Percentiles rank a stretch among this genome's conserved stretches.
These are phyloP conservation scores for Drepanosiphum platanoidis DNA, from an alignment of 2,888 invertebrate species.

Conservation along the genomic window DNA sequence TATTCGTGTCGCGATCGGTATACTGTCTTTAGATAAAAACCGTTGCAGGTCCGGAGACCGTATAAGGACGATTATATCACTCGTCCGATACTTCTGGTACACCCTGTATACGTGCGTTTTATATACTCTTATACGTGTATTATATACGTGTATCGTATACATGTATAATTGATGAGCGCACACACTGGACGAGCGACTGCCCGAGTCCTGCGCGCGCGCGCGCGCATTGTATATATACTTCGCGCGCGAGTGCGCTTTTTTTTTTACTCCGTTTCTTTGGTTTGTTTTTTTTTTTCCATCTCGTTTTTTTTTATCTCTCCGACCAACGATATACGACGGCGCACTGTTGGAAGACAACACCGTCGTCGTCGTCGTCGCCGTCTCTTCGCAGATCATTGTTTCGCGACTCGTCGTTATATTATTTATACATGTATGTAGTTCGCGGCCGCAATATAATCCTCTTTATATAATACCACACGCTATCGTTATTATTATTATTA, in stretches of 20 bases:
- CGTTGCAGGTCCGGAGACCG: no score
- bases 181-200: no score
- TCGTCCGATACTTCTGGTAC: neutral
- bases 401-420: neutral
- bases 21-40: no score
- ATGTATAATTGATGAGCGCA: no score
- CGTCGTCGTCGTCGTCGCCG: neutral
- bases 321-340: neutral
- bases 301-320: neutral
- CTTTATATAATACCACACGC: no score
- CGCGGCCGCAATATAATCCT: neutral
- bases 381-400: constrained; percentile 5
- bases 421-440: neutral
- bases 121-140: neutral
- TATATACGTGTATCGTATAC: neutral
- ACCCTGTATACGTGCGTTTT: neutral
- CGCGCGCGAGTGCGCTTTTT: neutral
- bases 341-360: neutral
- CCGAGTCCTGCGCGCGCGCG: neutral
- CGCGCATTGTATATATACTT: neutral
- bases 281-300: neutral
- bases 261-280: neutral
- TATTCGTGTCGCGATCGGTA: no score
- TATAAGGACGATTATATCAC: no score
- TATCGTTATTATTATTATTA: no score